These are phyloP conservation scores for Euplagia quadripunctaria DNA, from an alignment of 2,888 invertebrate genomes.

Conservation along the genomic window DNA sequence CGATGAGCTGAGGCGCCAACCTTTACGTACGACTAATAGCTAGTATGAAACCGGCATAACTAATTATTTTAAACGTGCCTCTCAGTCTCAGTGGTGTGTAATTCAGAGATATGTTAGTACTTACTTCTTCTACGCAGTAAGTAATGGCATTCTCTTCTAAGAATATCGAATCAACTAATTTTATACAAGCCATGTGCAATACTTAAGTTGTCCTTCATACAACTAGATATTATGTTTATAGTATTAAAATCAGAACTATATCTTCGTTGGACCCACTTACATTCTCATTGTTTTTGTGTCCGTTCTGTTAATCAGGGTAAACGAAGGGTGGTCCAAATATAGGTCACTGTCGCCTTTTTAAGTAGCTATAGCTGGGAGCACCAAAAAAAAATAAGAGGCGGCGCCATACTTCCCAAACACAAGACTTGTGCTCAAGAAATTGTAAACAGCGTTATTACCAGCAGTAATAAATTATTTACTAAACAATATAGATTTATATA, in stretches of 20 bases:
- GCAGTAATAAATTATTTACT: neutral
- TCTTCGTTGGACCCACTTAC: neutral
- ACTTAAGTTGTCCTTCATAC: neutral
- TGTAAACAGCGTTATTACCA: neutral
- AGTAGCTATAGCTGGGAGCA: no score
- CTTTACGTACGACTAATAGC: slow-evolving; percentile 45
- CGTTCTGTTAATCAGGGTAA: neutral
- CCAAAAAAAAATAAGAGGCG: neutral
- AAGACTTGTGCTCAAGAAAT: neutral
- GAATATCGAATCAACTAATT: neutral
- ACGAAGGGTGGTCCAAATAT: neutral
- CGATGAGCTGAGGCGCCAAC: slow-evolving; percentile 77
- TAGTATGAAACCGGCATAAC: slow-evolving; percentile 68
- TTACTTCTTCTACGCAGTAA: slow-evolving; percentile 27
- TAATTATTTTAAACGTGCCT: slow-evolving; percentile 70
- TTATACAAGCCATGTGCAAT: neutral
- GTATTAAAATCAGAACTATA: neutral
- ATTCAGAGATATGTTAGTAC: slow-evolving; percentile 41
- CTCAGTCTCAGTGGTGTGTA: slow-evolving; percentile 36
- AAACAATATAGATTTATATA: no score
- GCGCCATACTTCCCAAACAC: neutral
- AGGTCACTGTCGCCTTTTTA: no score
- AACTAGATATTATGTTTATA: neutral
- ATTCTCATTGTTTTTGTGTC: neutral
- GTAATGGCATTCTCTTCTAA: slow-evolving; percentile 5